Evolutionary conservation across 2,797 vertebrate species (phyloP).

Genomic region (Sebastes steindachneri): DNA sequence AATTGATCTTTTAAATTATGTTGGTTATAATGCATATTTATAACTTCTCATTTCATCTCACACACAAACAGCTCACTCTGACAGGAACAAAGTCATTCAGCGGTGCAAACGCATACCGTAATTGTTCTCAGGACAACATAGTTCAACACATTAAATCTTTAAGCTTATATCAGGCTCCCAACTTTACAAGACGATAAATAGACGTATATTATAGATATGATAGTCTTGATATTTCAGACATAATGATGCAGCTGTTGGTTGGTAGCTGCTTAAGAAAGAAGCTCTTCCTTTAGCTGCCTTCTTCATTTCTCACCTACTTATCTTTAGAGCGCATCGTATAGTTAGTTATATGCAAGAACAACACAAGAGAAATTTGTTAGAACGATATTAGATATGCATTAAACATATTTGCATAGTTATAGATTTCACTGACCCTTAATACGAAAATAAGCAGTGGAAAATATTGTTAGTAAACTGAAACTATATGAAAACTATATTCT

Average conservation of each 20-base stretch:
- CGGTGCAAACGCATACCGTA: neutral
- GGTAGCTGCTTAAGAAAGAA: neutral
- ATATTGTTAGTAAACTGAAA: too few relatives aligned
- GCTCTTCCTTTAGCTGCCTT: neutral
- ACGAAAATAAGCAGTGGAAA: too few relatives aligned
- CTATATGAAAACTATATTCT: too few relatives aligned
- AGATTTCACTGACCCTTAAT: too few relatives aligned
- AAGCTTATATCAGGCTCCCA: neutral
- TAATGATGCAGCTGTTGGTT: slow-evolving; percentile 6
- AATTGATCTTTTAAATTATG: neutral
- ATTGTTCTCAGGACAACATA: neutral
- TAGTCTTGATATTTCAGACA: neutral
- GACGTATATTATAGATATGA: neutral
- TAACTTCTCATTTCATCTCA: neutral
- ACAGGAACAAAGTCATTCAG: neutral
- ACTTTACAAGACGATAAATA: neutral
- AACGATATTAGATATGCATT: too few relatives aligned
- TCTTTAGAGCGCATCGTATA: neutral
- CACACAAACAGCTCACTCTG: neutral
- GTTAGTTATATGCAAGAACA: too few relatives aligned
- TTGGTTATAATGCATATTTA: neutral
- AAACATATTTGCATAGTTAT: too few relatives aligned
- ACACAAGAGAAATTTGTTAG: too few relatives aligned
- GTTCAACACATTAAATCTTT: neutral
- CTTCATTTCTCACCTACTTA: neutral